Conservation (phyloP, 2,888 invertebrate genomes). For the Brachynemurus nebulosus region DNA sequence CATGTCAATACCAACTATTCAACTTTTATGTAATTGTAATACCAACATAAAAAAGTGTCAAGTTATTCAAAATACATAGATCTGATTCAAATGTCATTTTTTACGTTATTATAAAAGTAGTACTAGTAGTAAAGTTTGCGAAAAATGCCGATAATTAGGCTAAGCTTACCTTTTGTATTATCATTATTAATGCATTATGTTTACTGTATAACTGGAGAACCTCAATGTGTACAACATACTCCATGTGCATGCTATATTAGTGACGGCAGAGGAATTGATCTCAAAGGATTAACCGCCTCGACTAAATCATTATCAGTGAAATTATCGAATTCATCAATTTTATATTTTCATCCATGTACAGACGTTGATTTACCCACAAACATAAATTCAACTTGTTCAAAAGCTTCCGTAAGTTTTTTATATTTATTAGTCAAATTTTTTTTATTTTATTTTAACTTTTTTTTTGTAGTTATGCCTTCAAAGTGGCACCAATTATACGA, state of each 20-base stretch:
- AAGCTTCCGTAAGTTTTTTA: not conserved
- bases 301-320: not conserved
- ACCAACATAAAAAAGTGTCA: no score
- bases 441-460: not conserved
- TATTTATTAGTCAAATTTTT: no score
- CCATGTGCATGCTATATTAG: conserved; percentile 26
- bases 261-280: conserved; percentile 25
- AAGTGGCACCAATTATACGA: conserved; percentile 7
- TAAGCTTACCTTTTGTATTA: no score
- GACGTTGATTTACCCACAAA: conserved; percentile 16
- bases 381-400: not conserved
- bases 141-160: no score
- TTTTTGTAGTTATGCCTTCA: conserved; percentile 21
- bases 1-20: no score
- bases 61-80: no score
- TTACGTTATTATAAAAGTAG: no score
- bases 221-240: conserved; percentile 20
- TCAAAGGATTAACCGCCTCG: conserved; percentile 14
- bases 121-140: no score
- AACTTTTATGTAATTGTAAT: no score
- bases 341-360: conserved; percentile 30
- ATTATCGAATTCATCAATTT: conserved; percentile 18
- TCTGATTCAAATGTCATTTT: no score
- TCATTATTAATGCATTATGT: no score
- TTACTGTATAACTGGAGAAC: conserved; percentile 3